These are phyloP conservation scores for Lasioglossum pauxillum DNA, from an alignment of 2,888 invertebrate genomes.

Conservation along the genomic window DNA sequence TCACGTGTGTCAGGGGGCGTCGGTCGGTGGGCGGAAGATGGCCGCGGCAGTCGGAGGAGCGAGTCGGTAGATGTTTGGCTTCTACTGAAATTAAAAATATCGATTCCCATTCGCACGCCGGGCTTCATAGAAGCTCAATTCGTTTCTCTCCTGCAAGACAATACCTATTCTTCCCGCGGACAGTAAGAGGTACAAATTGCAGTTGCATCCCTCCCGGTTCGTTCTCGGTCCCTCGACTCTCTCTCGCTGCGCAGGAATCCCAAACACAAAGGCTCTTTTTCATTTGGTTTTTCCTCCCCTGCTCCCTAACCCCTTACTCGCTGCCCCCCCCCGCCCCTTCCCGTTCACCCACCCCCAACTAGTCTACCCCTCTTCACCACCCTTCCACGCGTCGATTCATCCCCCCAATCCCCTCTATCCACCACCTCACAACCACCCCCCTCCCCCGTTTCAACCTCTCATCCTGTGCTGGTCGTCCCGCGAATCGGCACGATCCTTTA, in stretches of 20 bases:
- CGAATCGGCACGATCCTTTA: conserved; percentile 60
- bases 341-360: neutral
- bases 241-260: conserved; percentile 77
- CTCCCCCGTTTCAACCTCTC: neutral
- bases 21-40: conserved; percentile 48
- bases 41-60: conserved; percentile 46
- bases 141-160: conserved; percentile 84
- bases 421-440: neutral
- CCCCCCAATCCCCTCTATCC: neutral
- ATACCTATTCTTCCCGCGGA: conserved; percentile 83
- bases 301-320: conserved; percentile 47
- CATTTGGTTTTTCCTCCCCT: conserved; percentile 82
- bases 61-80: conserved; percentile 81
- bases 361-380: conserved; percentile 35
- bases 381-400: conserved; percentile 44
- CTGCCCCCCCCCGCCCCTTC: neutral
- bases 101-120: conserved; percentile 83
- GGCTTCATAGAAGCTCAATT: conserved; percentile 83
- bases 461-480: conserved; percentile 46
- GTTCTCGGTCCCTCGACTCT: conserved; percentile 64
- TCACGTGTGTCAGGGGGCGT: conserved; percentile 5
- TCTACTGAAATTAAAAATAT: conserved; percentile 84
- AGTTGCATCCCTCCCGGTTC: conserved; percentile 76
- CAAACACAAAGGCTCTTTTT: conserved; percentile 84
- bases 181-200: conserved; percentile 85